Base-by-base conservation (phyloP, 2,797 vertebrate genomes). In the Euthynnus affinis region DNA sequence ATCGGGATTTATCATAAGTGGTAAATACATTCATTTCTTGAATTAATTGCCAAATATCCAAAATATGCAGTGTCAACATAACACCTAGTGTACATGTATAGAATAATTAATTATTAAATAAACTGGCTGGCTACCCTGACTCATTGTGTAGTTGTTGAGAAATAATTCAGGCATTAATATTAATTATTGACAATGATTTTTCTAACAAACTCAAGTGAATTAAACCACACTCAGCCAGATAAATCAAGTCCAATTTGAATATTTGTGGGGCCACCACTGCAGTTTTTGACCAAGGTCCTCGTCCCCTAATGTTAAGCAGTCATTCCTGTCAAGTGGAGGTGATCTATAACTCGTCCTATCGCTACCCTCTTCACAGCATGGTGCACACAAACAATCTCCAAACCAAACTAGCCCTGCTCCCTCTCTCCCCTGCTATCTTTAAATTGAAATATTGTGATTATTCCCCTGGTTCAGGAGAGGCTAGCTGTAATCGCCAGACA, bases 401-500 rank as follows among this genome's bases (percentile, higher is more conserved):
- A 80, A 70, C 81, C 57, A 85, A 84, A 82, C 77, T 84, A 80
- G 65, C 62, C 63, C 42, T 29, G 53, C 40, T 71, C 80, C 18
- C 18, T 53, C 76, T 52, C 71, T 70, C 22, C 69, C 48, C 73
- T 63, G 76, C 78, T 85, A 78, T 92, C 89, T 87, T 91, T 88
- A 87, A 93, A 92, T 91, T 93, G 92, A 93, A 92, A 91, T 91
- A 93, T 91, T 90, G 88, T 91, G 87, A 94, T 92, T 88, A 93
- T 91, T 91, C 92, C 86, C 89, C 71, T 44, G 84, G 77, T 90
- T 87, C 84, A 53, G 88, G 70, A 69, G 68, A 82, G 85, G 74
- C 84, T 78, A 23, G 91, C 85, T 82, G 90, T 93, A 94, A 94
- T 93, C 87, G 87, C 91, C 89, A 92, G 88, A 93, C 89, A 94